Percentiles rank a stretch among this genome's conserved stretches.
Conservation (phyloP, 2,113 vertebrate genomes). For the Taxidea taxus region DNA sequence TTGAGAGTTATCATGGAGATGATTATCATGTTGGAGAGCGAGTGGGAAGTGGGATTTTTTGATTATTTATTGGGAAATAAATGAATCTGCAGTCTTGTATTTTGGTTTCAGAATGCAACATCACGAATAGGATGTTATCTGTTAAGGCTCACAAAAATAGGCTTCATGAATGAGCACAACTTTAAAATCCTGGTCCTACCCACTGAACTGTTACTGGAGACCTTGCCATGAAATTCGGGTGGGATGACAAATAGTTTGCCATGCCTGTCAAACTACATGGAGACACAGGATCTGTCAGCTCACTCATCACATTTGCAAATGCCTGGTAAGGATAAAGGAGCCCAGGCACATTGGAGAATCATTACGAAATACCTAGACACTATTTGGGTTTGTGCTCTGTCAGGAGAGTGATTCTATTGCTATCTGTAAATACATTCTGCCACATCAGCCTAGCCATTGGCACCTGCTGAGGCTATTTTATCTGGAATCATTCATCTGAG, state of each 20-base stretch:
- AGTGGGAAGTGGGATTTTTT: neutral
- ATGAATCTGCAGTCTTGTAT: neutral
- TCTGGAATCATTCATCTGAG: neutral
- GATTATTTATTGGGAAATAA: neutral
- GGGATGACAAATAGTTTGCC: neutral
- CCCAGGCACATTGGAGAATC: neutral
- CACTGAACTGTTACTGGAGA: neutral
- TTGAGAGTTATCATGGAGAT: neutral
- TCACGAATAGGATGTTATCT: neutral
- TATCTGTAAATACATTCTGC: neutral
- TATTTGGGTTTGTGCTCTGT: neutral
- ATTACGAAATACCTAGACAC: neutral
- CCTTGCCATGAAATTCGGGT: neutral
- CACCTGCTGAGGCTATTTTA: conserved; percentile 1
- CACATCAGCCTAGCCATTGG: neutral
- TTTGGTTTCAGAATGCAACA: neutral
- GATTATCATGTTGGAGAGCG: neutral
- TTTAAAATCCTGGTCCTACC: neutral
- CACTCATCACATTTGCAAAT: neutral
- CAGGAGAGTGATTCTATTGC: neutral
- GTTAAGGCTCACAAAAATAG: neutral
- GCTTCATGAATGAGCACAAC: neutral
- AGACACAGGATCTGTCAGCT: neutral
- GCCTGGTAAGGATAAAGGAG: neutral
- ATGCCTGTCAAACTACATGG: neutral